These are phyloP conservation scores for Amphilophus citrinellus DNA, from an alignment of 2,113 vertebrate genomes.

Conservation along the genomic window DNA sequence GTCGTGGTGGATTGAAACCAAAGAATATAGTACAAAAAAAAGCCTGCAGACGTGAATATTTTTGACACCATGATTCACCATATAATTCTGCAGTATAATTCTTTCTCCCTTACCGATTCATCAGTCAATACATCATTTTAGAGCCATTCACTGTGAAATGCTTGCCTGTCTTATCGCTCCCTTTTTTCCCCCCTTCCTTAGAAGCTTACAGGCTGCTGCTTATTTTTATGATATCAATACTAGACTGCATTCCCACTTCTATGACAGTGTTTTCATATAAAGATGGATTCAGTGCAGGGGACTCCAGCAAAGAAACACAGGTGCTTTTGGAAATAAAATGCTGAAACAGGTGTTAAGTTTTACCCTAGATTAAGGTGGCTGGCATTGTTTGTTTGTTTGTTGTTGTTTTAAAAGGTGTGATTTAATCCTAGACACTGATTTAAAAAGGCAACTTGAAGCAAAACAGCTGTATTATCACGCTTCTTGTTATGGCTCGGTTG, in stretches of 20 bases:
- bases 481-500: neutral
- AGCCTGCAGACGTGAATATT: neutral
- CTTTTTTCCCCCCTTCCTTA: neutral
- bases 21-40: neutral
- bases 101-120: neutral
- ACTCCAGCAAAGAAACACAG: too few species aligned
- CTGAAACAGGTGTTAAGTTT: too few species aligned
- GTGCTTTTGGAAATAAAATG: neutral
- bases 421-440: neutral
- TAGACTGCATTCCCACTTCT: neutral
- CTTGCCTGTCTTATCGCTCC: neutral
- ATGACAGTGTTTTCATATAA: neutral
- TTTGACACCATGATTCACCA: neutral
- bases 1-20: neutral
- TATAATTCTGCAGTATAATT: neutral
- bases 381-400: too few species aligned
- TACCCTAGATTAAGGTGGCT: too few species aligned
- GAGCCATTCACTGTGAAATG: neutral
- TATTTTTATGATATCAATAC: neutral
- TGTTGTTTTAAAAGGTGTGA: neutral
- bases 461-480: neutral
- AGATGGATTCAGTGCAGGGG: neutral
- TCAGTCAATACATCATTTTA: neutral
- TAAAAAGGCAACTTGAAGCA: neutral
- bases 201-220: too few species aligned